Evolutionary conservation across 2,888 invertebrate genomes (phyloP), one percentile per base, ranked within the genome.

Genomic region (Alloplasta piceator): DNA sequence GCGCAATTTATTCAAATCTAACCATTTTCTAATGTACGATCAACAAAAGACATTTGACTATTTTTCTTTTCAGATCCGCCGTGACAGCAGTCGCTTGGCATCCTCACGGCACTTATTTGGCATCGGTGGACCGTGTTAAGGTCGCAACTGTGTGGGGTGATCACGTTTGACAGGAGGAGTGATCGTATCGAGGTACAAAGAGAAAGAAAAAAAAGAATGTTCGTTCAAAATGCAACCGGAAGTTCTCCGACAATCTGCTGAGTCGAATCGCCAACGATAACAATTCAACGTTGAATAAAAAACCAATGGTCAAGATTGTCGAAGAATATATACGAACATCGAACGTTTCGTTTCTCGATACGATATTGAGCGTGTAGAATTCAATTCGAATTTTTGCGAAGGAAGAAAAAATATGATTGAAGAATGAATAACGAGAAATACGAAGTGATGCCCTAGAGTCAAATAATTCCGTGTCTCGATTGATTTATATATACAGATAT

Each of bases 1-100:
- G 50, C 4, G 55, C 14, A 26, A 3, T 26, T 48, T 38, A 61
- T 60, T 58, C 55, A 39, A 14, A 61, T 26, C 36, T 26, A 43
- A 66, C 56, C 6, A 55, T 43, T 66, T 39, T 26, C 26, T 52
- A 38, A 63, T 12, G 12, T 66, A 26, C 46, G 48, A 60, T 43
- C 43, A 58, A 70, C 58, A 14, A 38, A 43, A 43, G 43, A 6
- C 1, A 2, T 43, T 43, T 43, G 1, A 43, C 6, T 43, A 12
- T 41, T 1, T 56, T 36, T 80, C 36, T 72, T 84, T 84, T 88
- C 94, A 97, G 97, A 93, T 94, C 95, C 73, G 95, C 97, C 55
- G 97, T 98, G 79, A 96, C 96, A 80, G 97, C 98, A 52, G 97
- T 98, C 52, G 95, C 96, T 58, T 98, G 98, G 98, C 96, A 97